phyloP scores from a whole-genome alignment of 2,113 vertebrate genomes.

The Ochotona princeps region DNA sequence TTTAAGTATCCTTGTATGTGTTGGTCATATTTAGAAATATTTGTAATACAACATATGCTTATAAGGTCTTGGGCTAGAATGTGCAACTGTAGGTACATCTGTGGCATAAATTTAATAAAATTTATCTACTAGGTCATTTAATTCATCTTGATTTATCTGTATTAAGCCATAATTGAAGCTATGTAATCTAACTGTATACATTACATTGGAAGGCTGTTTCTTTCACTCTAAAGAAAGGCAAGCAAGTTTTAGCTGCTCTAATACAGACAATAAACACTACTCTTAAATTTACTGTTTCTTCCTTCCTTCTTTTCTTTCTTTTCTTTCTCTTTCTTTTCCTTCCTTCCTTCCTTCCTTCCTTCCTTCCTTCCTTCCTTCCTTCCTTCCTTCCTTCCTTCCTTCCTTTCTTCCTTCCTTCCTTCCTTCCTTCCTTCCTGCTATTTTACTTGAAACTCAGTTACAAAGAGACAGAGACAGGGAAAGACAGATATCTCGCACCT shows the following conservation, averaged over 20 bases:
- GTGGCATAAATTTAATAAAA: constrained; percentile 10
- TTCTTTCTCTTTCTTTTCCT: not conserved
- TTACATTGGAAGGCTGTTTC: constrained; percentile 9
- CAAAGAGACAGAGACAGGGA: too few species aligned
- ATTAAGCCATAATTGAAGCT: not conserved
- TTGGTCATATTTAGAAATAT: not conserved
- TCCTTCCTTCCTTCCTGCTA: too few species aligned
- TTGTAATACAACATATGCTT: not conserved
- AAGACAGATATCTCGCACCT: too few species aligned
- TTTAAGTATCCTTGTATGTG: not conserved
- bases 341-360: too few species aligned
- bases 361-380: too few species aligned
- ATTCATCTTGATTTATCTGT: not conserved
- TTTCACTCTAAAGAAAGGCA: not conserved
- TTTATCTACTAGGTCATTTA: not conserved
- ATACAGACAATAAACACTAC: not conserved
- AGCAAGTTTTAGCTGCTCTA: not conserved
- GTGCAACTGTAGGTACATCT: not conserved
- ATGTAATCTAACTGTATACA: constrained; percentile 12
- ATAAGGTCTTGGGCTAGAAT: not conserved
- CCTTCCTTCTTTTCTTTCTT: too few species aligned
- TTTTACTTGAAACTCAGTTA: too few species aligned
- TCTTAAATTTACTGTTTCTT: not conserved
- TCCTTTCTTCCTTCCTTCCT: too few species aligned
- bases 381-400: too few species aligned